These are phyloP conservation scores for Karalla daura DNA, from an alignment of 2,797 vertebrate species.

Conservation along the genomic window DNA sequence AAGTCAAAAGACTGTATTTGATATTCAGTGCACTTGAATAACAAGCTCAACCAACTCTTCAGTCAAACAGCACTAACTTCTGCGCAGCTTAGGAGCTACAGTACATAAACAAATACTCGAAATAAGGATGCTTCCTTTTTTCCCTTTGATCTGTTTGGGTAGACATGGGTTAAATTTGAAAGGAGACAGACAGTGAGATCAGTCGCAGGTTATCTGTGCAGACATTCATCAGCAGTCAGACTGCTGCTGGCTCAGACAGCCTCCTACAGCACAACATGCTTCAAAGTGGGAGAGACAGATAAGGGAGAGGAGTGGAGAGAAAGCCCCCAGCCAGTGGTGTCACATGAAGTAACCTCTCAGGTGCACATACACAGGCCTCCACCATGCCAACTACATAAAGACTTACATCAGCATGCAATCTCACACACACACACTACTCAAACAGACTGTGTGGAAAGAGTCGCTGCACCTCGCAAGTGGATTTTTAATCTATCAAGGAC, in stretches of 20 bases:
- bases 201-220: conserved; percentile 68
- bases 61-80: too few species aligned
- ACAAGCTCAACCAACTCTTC: too few species aligned
- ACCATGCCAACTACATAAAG: conserved; percentile 10
- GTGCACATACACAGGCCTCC: conserved; percentile 11
- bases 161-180: conserved; percentile 28
- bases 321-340: conserved; percentile 44
- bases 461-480: neutral
- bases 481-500: neutral
- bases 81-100: neutral
- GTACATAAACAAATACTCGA: conserved; percentile 7
- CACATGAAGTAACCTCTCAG: conserved; percentile 52
- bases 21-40: too few species aligned
- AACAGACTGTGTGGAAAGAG: neutral
- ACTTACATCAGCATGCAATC: conserved; percentile 7
- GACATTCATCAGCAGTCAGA: conserved; percentile 74
- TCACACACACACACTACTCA: conserved; percentile 10
- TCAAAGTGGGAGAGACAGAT: conserved; percentile 46
- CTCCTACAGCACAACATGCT: conserved; percentile 54
- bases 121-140: neutral
- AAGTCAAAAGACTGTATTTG: conserved; percentile 13
- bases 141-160: neutral
- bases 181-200: conserved; percentile 46
- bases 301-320: conserved; percentile 36
- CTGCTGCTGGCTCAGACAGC: conserved; percentile 65